Base-by-base conservation (phyloP, 92 coral and sea anemone species). In the Bergia puertoricense region DNA sequence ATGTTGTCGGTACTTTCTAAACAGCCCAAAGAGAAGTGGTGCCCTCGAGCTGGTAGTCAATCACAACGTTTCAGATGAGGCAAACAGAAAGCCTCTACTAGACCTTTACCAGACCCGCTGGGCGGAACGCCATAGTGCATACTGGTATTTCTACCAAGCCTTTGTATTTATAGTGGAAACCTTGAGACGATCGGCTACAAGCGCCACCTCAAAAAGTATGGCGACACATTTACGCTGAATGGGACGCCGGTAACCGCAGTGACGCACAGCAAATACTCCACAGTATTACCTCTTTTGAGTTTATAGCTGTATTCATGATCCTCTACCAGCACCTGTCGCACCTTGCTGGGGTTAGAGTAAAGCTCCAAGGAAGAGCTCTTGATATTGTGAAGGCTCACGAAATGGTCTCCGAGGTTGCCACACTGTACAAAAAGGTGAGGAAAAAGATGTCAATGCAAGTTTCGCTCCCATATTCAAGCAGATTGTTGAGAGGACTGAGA, bases 141-240 rank as follows among this genome's bases (percentile, higher is more conserved):
- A 87, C 45, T 85, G 81, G 39, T 80, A 91, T 59, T 89, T 88
- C 79, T 86, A 83, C 88, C 84, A 65, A 77, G 91, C 88, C 36
- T 74, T 44, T 67, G 74, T 48, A 10, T 72, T 5, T 74, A 69
- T 81, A 7, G 69, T 79, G 3, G 77, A 79, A 14, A 57, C 77
- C 74, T 78, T 2, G 90, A 88, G 72, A 79, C 69, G 80, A 88
- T 81, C 37, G 54, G 72, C 45, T 68, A 7, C 77, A 54, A 76
- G 50, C 76, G 42, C 41, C 76, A 86, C 85, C 85, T 71, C 20
- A 71, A 81, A 10, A 80, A 86, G 87, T 90, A 69, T 80, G 89
- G 76, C 37, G 81, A 90, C 39, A 13, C 72, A n/a, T n/a, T 48
- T 80, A 20, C 75, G 81, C 85, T 57, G 84, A 81, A 62, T 90